Conservation (phyloP, 2,797 vertebrate genomes). For the Mastacembelus armatus region DNA sequence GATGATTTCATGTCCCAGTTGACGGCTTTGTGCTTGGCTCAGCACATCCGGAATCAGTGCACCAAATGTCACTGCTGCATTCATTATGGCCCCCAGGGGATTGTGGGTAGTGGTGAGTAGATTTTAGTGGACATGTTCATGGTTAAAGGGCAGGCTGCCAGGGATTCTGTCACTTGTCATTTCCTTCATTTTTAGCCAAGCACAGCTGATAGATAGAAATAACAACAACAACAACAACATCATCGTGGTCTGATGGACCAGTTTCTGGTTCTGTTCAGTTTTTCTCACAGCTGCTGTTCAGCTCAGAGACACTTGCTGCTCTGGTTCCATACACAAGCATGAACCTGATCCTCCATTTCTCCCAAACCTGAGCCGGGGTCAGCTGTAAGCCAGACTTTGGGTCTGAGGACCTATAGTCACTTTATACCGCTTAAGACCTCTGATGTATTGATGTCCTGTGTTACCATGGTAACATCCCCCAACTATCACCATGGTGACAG, state of each 20-base stretch:
- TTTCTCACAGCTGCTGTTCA: too few species aligned
- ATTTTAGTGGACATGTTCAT: not conserved
- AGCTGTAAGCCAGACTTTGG: too few species aligned
- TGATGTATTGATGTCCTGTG: conserved; percentile 37
- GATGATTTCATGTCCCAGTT: not conserved
- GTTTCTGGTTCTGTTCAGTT: too few species aligned
- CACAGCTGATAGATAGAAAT: too few species aligned
- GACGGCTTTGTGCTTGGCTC: conserved; percentile 15
- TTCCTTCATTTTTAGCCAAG: too few species aligned
- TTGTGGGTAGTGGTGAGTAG: conserved; percentile 35
- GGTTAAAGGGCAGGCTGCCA: conserved; percentile 17
- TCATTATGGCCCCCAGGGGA: conserved; percentile 35
- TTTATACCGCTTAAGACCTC: conserved; percentile 33
- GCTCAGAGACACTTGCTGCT: too few species aligned
- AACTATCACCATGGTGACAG: conserved; percentile 30
- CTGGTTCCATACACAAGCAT: too few species aligned
- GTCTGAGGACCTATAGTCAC: conserved; percentile 11
- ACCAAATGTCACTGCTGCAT: conserved; percentile 55
- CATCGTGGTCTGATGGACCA: too few species aligned
- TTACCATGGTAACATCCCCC: conserved; percentile 39
- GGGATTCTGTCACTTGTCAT: too few species aligned
- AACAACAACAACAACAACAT: too few species aligned
- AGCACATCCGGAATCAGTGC: conserved; percentile 41
- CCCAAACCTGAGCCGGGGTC: too few species aligned
- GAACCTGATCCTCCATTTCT: too few species aligned